These are phyloP conservation scores for Potamilus streckersoni DNA, from an alignment of 1,140 invertebrate genomes.

Conservation along the genomic window DNA sequence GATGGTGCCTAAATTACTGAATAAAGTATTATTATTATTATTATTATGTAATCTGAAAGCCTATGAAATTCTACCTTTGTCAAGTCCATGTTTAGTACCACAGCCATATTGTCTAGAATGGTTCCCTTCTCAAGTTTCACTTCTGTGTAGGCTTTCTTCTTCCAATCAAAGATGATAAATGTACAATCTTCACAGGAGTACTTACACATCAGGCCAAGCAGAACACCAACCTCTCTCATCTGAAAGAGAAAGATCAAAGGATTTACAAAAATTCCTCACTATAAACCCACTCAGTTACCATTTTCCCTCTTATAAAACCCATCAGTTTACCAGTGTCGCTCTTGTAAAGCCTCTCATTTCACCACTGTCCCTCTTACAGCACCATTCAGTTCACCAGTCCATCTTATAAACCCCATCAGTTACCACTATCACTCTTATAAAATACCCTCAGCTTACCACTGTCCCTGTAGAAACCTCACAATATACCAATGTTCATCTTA, in stretches of 20 bases:
- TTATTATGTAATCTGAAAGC: too few species aligned
- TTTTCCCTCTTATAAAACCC: too few species aligned
- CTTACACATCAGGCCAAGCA: slow-evolving; percentile 69
- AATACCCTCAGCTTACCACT: slow-evolving; percentile 46
- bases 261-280: slow-evolving; percentile 5
- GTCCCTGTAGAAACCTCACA: too few species aligned
- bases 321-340: too few species aligned
- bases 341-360: too few species aligned
- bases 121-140: slow-evolving; percentile 60
- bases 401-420: too few species aligned
- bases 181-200: slow-evolving; percentile 68
- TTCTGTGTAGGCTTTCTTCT: slow-evolving; percentile 5
- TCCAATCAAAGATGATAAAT: slow-evolving; percentile 51
- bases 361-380: too few species aligned
- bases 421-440: slow-evolving; percentile 47
- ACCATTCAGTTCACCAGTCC: too few species aligned
- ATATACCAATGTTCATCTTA: too few species aligned
- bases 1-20: too few species aligned
- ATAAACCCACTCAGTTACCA: slow-evolving; percentile 64
- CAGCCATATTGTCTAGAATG: slow-evolving; percentile 64
- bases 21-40: too few species aligned
- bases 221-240: slow-evolving; percentile 61
- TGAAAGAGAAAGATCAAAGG: slow-evolving; percentile 39
- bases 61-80: background rate
- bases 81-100: slow-evolving; percentile 18